Evolutionary conservation across 2,888 invertebrate genomes (phyloP), one percentile per base, ranked within the genome.

Genomic region (Ophonus ardosiacus): DNA sequence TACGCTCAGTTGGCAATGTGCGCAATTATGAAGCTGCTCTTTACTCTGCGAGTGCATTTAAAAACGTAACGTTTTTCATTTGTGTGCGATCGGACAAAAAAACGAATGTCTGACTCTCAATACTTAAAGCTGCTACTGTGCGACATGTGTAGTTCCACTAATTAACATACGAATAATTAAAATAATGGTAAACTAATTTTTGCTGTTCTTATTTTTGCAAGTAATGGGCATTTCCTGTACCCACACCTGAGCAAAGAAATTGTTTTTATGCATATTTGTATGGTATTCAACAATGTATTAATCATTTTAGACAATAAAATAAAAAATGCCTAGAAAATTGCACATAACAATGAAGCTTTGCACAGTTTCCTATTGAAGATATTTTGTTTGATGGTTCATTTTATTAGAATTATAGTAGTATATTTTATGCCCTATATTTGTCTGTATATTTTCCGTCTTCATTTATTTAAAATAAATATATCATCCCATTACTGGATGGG

Each of bases 111-210:
- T 43, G 81, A 63, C 38, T 40, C 61, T 43, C 65, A 63, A 65
- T 81, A 81, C 63, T 63, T 81, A 78, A 78, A 57, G 57, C 51
- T 31, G 81, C 81, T 81, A 81, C 81, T 71, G 81, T 81, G 18
- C 71, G 68, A 71, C 81, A 81, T 81, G 81, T 81, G 81, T 81
- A 68, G 56, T 24, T 71, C 21, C 18, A 38, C 31, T 31, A 81
- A 81, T 81, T 81, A 81, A 81, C 81, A 81, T 51, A 51, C 15
- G 71, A 71, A 81, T 81, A 68, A 81, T 81, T 71, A 81, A 68
- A 63, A 81, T 81, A 81, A 81, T 81, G 81, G 81, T 51, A 18
- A 51, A 56, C 65, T 81, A 81, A 81, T 81, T 81, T 81, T 65
- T 63, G 21, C 31, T 21, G 65, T 8, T 65, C 63, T 80, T 79